Evolutionary conservation across 2,113 vertebrate genomes (phyloP).

Genomic region (Ameiurus melas): DNA sequence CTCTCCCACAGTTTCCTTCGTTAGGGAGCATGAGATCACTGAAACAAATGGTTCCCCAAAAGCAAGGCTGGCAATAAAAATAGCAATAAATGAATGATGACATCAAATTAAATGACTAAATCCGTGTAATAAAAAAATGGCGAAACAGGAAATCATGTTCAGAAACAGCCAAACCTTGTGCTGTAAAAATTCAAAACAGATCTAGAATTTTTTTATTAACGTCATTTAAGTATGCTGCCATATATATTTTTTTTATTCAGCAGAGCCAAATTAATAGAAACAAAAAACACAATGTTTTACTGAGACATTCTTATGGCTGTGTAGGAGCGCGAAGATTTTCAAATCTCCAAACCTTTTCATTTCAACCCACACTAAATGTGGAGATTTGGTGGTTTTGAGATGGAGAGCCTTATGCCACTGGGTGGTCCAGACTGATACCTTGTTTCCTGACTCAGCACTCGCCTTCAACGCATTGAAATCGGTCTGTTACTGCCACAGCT

Average conservation of each 20-base stretch:
- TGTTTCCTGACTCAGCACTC: constrained; percentile 64
- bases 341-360: not conserved
- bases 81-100: not conserved
- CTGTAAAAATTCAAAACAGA: constrained; percentile 29
- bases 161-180: constrained; percentile 13
- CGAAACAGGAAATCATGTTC: constrained; percentile 22
- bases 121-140: constrained; percentile 20
- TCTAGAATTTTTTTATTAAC: constrained; percentile 20
- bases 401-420: constrained; percentile 56
- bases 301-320: constrained; percentile 28
- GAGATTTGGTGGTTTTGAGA: constrained; percentile 45
- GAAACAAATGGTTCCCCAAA: constrained; percentile 16
- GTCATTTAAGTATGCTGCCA: constrained; percentile 29
- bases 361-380: not conserved
- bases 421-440: constrained; percentile 62
- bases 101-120: not conserved
- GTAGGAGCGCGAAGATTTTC: not conserved
- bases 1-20: not conserved
- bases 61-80: constrained; percentile 21
- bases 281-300: not conserved
- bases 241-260: not conserved
- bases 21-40: constrained; percentile 34
- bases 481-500: constrained; percentile 30
- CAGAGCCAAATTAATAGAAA: constrained; percentile 36
- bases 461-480: constrained; percentile 4